Base-by-base conservation (phyloP, 2,113 vertebrate genomes). In the Macrotus californicus region DNA sequence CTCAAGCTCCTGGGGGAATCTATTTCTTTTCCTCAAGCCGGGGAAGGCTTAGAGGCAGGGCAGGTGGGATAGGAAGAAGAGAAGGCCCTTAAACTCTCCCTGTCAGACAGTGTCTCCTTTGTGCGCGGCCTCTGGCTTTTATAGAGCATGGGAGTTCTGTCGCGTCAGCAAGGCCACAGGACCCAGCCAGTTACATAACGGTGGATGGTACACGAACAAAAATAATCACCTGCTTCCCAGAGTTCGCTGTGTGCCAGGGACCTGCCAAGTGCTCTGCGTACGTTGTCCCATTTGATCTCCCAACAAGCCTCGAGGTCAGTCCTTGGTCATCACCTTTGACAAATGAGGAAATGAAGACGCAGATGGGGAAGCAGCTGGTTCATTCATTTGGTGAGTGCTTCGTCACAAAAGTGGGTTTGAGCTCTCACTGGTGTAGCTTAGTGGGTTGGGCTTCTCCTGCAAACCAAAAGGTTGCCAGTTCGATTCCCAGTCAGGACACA, bases 201-300 rank as follows among this genome's bases (percentile, higher is more conserved):
- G 34, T 22, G 50, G 26, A 13, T 2, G 11, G 67, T 56, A 54
- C 76, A 81, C 3, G 73, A 86, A 22, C 69, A 93, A 88, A 91
- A 95, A 96, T 86, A 97, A 89, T 52, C 46, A 54, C 50, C 46
- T 22, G 64, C 59, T 88, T 26, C n/a, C 31, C 90, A 76, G 52
- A 86, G 61, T 36, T 52, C 24, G 0, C 18, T 6, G 6, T 46
- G 77, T 89, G 82, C 89, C 72, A 22, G 75, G 66, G 46, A n/a
- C 89, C 91, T 59, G 86, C 89, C 77, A 88, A 54, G 48, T 12
- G 39, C 50, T 75, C 36, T 48, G 16, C 6, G 0, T n/a, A 67
- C 6, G 7, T 41, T 18, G 50, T 66, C n/a, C n/a, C n/a, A 4
- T 12, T 43, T 85, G 26, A 24, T 52, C 87, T 79, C 43, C 54